These are phyloP conservation scores for Chrosomus eos DNA, from an alignment of 2,797 vertebrate species.

Conservation along the genomic window DNA sequence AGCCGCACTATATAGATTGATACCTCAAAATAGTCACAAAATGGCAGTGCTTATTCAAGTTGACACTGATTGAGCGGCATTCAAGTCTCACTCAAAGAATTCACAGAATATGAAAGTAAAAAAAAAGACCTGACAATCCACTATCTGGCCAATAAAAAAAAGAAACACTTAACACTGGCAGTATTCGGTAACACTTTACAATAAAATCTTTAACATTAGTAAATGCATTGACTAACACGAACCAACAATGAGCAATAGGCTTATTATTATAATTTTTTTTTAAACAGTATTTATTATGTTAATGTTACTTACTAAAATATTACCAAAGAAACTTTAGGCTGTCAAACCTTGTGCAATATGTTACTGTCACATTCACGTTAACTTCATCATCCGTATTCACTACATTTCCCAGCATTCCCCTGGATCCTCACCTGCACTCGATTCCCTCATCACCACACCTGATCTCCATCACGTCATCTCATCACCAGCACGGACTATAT, in stretches of 20 bases:
- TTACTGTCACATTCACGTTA: too few relatives aligned
- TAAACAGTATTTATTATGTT: too few relatives aligned
- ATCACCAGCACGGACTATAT: too few relatives aligned
- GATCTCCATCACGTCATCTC: too few relatives aligned
- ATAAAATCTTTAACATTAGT: background rate
- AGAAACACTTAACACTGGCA: background rate
- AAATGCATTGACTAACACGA: background rate
- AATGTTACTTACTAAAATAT: background rate
- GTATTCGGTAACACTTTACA: background rate
- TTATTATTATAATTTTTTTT: too few relatives aligned
- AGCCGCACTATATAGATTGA: constrained; percentile 5
- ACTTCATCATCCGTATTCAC: too few relatives aligned
- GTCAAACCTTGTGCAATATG: background rate
- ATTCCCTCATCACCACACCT: too few relatives aligned
- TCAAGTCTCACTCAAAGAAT: constrained; percentile 4
- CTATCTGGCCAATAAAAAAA: background rate
- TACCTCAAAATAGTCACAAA: constrained; percentile 29
- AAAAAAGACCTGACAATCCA: background rate
- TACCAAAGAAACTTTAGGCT: background rate
- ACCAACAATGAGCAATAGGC: background rate
- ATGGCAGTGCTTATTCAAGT: constrained; percentile 13
- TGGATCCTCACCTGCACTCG: too few relatives aligned
- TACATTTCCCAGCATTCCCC: too few relatives aligned
- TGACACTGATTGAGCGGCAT: background rate
- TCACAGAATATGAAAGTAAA: background rate